A percentile compares a stretch with the other conserved stretches of the same genome.
phyloP scores from a whole-genome alignment of 2,113 vertebrate species.

The Petrocephalus zakoni region DNA sequence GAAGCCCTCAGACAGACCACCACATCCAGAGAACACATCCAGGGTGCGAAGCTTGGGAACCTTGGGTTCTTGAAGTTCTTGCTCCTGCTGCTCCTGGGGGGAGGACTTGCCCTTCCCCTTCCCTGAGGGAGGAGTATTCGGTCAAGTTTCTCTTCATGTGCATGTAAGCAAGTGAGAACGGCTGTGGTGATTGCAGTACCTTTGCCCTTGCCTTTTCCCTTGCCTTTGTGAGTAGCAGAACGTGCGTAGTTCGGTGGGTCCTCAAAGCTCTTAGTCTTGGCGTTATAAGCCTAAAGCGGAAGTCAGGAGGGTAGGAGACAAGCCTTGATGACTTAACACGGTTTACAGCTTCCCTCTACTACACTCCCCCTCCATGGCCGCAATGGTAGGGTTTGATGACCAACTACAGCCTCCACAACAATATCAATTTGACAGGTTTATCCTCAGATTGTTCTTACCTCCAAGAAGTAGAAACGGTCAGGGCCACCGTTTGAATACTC shows the following conservation, averaged over 20 bases:
- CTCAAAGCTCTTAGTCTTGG: slow-evolving; percentile 84
- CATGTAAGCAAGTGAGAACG: not conserved
- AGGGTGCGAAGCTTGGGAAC: slow-evolving; percentile 75
- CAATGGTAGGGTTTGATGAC: not conserved
- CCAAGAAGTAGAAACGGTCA: slow-evolving; percentile 89
- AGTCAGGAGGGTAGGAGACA: not conserved
- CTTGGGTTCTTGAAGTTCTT: slow-evolving; percentile 44
- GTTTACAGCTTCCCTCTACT: not conserved
- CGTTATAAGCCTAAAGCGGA: slow-evolving; percentile 77
- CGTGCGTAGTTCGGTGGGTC: slow-evolving; percentile 93
- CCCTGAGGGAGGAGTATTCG: slow-evolving; percentile 49
- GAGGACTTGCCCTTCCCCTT: slow-evolving; percentile 72
- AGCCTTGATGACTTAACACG: not conserved
- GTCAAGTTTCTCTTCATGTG: not conserved
- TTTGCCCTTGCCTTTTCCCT: slow-evolving; percentile 94
- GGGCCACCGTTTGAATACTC: slow-evolving; percentile 72
- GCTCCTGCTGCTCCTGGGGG: slow-evolving; percentile 59
- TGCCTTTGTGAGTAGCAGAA: slow-evolving; percentile 76
- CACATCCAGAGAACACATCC: slow-evolving; percentile 93
- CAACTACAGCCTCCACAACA: not conserved
- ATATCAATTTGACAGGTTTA: not conserved
- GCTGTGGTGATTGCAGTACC: slow-evolving; percentile 50
- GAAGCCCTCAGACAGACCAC: slow-evolving; percentile 90
- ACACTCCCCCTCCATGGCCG: not conserved
- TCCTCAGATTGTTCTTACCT: slow-evolving; percentile 60